Percentiles rank a stretch among this genome's conserved stretches.
phyloP scores from a whole-genome alignment of 2,888 invertebrate species.

The Phalangium opilio region DNA sequence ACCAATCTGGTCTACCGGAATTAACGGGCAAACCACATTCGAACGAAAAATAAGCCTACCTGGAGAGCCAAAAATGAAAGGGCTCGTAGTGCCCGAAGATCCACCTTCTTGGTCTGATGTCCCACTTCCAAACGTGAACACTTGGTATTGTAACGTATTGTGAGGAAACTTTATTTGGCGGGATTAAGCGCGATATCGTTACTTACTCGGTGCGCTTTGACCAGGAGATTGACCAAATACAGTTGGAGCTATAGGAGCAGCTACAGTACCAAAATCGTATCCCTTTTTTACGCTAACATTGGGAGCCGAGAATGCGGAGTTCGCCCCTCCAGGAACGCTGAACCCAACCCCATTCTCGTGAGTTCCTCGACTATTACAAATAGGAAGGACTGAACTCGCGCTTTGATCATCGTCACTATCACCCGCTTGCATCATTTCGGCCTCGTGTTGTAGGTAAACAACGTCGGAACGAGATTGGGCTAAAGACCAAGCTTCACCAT shows the following conservation, averaged over 20 bases:
- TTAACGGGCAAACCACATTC: too few relatives aligned
- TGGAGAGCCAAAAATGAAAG: conserved; percentile 33
- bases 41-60: conserved; percentile 3
- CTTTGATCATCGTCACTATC: conserved; percentile 9
- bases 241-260: conserved; percentile 22
- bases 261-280: conserved; percentile 42
- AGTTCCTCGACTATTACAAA: background rate
- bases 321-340: conserved; percentile 9
- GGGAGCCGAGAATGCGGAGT: conserved; percentile 8
- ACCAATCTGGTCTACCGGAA: too few relatives aligned
- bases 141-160: background rate
- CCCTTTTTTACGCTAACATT: conserved; percentile 32
- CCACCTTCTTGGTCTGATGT: conserved; percentile 19
- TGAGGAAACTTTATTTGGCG: too few relatives aligned
- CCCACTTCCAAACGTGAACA: conserved; percentile 19
- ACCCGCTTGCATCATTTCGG: conserved; percentile 26
- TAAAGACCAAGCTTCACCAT: conserved; percentile 55
- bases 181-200: too few relatives aligned
- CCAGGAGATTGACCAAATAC: conserved; percentile 10
- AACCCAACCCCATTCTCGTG: background rate
- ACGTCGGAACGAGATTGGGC: conserved; percentile 47
- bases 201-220: too few relatives aligned
- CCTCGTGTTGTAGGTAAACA: conserved; percentile 44
- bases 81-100: conserved; percentile 29
- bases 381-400: background rate